Conservation (phyloP, 2,797 vertebrate species). For the Phrynocephalus forsythii region DNA sequence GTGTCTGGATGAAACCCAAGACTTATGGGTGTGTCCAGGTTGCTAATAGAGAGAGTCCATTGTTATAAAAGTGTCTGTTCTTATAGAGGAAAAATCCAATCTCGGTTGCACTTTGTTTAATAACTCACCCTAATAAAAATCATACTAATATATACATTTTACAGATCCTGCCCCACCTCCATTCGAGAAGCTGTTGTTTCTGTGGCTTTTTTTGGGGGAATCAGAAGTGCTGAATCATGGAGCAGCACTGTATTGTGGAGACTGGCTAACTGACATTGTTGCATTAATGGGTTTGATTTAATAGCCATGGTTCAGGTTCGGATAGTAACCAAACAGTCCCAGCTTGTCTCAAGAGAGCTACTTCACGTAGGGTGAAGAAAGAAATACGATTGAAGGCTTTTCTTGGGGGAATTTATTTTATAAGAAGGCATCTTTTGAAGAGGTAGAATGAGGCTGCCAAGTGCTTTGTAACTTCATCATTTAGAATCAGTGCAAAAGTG, state of each 20-base stretch:
- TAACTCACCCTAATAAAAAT: neutral
- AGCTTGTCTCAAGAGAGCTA: neutral
- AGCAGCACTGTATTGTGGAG: constrained; percentile 48
- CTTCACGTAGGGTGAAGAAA: neutral
- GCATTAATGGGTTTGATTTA: constrained; percentile 63
- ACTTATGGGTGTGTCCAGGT: constrained; percentile 61
- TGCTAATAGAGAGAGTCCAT: constrained; percentile 31
- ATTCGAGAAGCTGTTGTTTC: constrained; percentile 17
- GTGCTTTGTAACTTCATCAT: neutral
- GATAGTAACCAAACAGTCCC: neutral
- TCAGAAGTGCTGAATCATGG: constrained; percentile 64
- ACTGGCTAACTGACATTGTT: constrained; percentile 47
- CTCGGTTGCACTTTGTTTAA: constrained; percentile 37
- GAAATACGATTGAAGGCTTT: neutral
- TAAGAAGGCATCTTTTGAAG: neutral
- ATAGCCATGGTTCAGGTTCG: constrained; percentile 3
- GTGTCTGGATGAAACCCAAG: constrained; percentile 44
- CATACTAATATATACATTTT: neutral
- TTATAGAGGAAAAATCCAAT: constrained; percentile 40
- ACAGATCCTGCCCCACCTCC: constrained; percentile 19
- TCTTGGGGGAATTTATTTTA: neutral
- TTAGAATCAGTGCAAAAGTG: neutral
- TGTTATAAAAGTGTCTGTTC: constrained; percentile 8
- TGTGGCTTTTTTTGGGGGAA: neutral
- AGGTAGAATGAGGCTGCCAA: constrained; percentile 14